These are phyloP conservation scores for Cyanocitta stelleri DNA, from an alignment of 2,113 vertebrate genomes.

Conservation along the genomic window DNA sequence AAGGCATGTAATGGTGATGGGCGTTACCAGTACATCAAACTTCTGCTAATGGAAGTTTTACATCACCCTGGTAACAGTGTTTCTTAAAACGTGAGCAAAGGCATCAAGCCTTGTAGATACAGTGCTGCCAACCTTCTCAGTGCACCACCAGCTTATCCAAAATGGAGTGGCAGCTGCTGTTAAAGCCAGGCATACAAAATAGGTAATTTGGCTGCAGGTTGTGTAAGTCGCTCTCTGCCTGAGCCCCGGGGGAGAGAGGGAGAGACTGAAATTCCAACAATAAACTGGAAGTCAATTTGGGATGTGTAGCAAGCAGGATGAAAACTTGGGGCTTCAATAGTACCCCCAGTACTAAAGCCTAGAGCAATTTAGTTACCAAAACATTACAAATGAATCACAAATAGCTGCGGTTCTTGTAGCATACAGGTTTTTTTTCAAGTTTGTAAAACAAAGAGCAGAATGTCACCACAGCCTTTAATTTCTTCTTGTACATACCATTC, in stretches of 20 bases:
- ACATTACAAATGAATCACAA: background rate
- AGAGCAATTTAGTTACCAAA: background rate
- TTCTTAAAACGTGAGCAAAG: background rate
- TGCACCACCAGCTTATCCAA: background rate
- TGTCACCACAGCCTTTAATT: constrained; percentile 58
- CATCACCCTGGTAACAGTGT: rapidly evolving
- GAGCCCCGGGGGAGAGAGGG: background rate
- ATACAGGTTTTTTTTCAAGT: constrained; percentile 50
- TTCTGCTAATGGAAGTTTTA: background rate
- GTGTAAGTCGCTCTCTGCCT: rapidly evolving
- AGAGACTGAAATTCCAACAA: background rate
- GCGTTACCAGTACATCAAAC: background rate
- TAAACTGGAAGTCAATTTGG: background rate
- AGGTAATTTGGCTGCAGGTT: background rate
- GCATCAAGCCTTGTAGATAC: background rate
- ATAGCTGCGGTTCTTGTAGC: constrained; percentile 9
- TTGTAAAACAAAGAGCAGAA: constrained; percentile 61
- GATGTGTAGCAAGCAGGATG: background rate
- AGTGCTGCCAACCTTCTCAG: background rate
- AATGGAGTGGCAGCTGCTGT: rapidly evolving
- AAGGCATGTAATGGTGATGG: background rate
- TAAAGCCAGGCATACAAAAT: rapidly evolving
- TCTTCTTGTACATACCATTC: constrained; percentile 53
- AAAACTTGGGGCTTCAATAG: background rate
- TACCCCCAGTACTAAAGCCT: background rate